Percentiles rank a stretch among this genome's conserved stretches.
Conservation (phyloP, 2,113 vertebrate species). For the Peromyscus californicus region DNA sequence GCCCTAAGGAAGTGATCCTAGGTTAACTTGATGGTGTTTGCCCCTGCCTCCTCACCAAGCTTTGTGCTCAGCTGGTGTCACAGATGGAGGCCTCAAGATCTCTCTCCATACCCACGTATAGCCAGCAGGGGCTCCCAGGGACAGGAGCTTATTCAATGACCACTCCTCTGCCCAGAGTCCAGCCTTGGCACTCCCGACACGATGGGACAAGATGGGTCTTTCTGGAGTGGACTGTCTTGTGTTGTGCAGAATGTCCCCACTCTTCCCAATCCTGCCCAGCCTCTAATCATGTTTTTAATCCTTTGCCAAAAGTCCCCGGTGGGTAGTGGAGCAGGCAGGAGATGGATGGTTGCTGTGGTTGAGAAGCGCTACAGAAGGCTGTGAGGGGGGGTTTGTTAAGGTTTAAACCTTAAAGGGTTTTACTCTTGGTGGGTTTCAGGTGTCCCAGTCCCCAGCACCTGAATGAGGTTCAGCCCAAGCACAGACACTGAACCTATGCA, state of each 20-base stretch:
- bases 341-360: accelerated
- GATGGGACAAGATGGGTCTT: accelerated
- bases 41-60: neutral
- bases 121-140: neutral
- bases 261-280: neutral
- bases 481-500: too few species aligned
- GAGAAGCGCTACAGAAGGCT: neutral
- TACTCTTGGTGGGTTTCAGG: too few species aligned
- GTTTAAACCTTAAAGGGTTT: too few species aligned
- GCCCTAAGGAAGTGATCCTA: neutral
- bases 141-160: neutral
- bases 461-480: neutral
- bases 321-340: too few species aligned
- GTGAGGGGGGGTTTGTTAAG: accelerated
- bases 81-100: accelerated
- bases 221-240: neutral
- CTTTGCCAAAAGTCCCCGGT: neutral
- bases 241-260: accelerated
- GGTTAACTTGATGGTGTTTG: accelerated
- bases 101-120: accelerated
- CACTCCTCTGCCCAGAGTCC: too few species aligned
- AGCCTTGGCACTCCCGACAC: accelerated
- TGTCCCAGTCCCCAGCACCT: neutral
- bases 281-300: neutral
- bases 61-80: accelerated